Evolutionary conservation across 2,888 invertebrate species (phyloP), one percentile per base, ranked within the genome.

Genomic region (Lypha dubia): DNA sequence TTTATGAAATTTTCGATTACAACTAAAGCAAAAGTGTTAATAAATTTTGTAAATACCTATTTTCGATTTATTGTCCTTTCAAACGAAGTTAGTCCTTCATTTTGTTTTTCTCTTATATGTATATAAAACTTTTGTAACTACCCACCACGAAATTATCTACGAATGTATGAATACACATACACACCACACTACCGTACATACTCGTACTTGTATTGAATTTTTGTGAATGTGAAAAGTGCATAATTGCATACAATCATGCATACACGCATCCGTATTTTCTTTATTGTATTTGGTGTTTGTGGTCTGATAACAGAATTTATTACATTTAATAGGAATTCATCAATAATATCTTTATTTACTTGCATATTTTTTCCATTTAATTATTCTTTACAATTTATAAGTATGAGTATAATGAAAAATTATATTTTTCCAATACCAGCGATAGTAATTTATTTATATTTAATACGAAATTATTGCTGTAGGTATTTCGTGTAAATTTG

Each of bases 271-370:
- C 38, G 41, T 41, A 15, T 60, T 51, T 28, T 58, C 38, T 51
- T 73, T 67, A 67, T 80, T 73, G 13, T 62, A 49, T 73, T 63
- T 49, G 79, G 65, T 67, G 58, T 80, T 67, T 73, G 79, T 32
- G 73, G 79, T 73, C 73, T 58, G 79, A 80, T 80, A 80, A 73
- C 49, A 65, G 73, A 73, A 80, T 80, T 73, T 73, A 80, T 73
- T 58, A 67, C 65, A 80, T 49, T 58, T 73, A 67, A 73, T 73
- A 73, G 79, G 56, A 67, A 80, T 80, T 65, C 79, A 80, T 80
- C 73, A 79, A 73, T 65, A 58, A 73, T 79, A 63, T 56, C 60
- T 38, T n/a, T 79, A 79, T 79, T 71, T 79, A 44, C 44, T n/a
- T 8, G 24, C 7, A 63, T 15, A 44, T 22, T 35, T 7, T 56